phyloP scores from a whole-genome alignment of 2,113 vertebrate species.

The Neodon shergylaensis region DNA sequence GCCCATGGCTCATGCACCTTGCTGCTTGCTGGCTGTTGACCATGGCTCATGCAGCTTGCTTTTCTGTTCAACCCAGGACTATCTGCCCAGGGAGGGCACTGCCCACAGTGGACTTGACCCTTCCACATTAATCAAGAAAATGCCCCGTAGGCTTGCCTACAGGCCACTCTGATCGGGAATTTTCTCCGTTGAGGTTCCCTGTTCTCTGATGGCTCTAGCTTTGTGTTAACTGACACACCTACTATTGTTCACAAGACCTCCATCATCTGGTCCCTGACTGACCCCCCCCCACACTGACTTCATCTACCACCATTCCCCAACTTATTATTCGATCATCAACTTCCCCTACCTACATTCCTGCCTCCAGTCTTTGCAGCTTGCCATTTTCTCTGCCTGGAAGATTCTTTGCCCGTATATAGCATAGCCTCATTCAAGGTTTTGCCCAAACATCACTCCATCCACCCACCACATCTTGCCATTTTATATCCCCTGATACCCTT shows the following conservation, averaged over 20 bases:
- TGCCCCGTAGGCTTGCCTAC: background rate
- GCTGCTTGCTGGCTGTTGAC: background rate
- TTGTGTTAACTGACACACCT: background rate
- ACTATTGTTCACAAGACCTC: background rate
- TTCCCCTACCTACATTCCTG: background rate
- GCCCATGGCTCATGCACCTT: no score
- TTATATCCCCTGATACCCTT: background rate
- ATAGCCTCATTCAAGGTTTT: background rate
- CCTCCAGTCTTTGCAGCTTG: background rate
- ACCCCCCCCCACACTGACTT: background rate
- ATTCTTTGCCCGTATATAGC: background rate
- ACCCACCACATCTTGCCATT: background rate
- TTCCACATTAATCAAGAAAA: background rate
- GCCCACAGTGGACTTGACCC: no score
- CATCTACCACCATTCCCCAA: background rate
- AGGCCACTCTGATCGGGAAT: background rate
- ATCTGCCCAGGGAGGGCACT: background rate
- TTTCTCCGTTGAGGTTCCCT: background rate
- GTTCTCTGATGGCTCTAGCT: background rate
- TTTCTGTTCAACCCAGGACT: background rate
- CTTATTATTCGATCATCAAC: background rate
- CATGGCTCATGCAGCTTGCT: background rate
- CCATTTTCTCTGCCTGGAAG: background rate
- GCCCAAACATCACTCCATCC: background rate
- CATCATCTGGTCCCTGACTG: background rate